Percentiles rank a stretch among this genome's conserved stretches.
Conservation (phyloP, 1,140 invertebrate species). For the Oncopeltus fasciatus region DNA sequence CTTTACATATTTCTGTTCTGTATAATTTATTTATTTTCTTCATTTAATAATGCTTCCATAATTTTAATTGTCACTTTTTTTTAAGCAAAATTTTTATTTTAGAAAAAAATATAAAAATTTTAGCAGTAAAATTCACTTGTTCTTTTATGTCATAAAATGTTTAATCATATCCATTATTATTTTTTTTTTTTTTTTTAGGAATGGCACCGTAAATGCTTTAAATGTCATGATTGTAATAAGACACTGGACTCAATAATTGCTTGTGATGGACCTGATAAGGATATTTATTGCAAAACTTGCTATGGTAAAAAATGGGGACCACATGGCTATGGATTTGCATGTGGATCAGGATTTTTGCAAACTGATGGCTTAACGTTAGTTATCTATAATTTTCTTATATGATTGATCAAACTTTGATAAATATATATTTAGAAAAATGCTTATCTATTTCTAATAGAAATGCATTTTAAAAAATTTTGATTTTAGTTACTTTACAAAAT, state of each 20-base stretch:
- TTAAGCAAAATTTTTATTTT: too few species aligned
- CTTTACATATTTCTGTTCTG: too few species aligned
- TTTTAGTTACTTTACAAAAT: too few species aligned
- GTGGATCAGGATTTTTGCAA: constrained; percentile 83
- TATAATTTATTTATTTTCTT: too few species aligned
- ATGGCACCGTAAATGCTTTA: constrained; percentile 97
- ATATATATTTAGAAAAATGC: background rate
- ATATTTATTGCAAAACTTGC: constrained; percentile 87
- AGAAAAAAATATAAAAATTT: too few species aligned
- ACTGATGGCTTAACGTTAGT: constrained; percentile 74
- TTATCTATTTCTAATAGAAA: background rate
- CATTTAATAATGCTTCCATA: too few species aligned
- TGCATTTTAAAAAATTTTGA: too few species aligned
- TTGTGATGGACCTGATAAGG: constrained; percentile 75
- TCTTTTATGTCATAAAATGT: too few species aligned
- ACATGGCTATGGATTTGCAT: constrained; percentile 87
- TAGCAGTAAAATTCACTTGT: too few species aligned
- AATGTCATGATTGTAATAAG: constrained; percentile 84
- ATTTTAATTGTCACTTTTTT: background rate
- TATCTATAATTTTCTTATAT: background rate
- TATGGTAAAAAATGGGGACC: constrained; percentile 88
- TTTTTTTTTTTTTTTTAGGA: constrained; percentile 43
- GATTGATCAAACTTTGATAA: background rate
- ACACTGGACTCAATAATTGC: constrained; percentile 85
- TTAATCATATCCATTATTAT: too few species aligned